phyloP scores from a whole-genome alignment of 2,797 vertebrate species.

The Acanthis flammea region DNA sequence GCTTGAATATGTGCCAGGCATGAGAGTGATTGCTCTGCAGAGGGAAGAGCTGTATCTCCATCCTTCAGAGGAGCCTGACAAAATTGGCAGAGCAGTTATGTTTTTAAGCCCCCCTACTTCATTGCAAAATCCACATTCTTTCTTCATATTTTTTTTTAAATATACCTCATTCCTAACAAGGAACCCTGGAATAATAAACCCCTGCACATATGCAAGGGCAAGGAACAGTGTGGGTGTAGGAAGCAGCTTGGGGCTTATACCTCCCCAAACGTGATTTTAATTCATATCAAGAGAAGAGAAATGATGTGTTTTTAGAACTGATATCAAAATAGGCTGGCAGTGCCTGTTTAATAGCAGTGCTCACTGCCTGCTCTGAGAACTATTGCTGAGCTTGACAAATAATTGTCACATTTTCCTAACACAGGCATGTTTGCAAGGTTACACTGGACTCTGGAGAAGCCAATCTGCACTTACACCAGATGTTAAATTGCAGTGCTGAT shows the following conservation, averaged over 20 bases:
- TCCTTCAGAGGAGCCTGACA: constrained; percentile 23
- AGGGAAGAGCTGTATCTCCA: constrained; percentile 25
- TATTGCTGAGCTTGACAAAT: not conserved
- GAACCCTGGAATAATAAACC: constrained; percentile 29
- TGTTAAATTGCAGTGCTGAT: not conserved
- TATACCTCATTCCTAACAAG: constrained; percentile 5
- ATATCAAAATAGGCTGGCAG: not conserved
- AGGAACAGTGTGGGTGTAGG: not conserved
- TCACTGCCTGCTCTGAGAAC: not conserved
- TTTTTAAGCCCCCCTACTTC: constrained; percentile 17
- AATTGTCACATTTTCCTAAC: not conserved
- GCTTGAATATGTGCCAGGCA: constrained; percentile 30
- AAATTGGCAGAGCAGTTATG: not conserved
- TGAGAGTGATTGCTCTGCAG: constrained; percentile 47
- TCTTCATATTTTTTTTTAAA: not conserved
- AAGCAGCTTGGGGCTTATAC: not conserved
- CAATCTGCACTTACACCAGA: not conserved
- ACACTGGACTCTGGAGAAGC: not conserved
- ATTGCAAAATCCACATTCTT: constrained; percentile 10
- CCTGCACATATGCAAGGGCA: not conserved
- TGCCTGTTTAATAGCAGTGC: not conserved
- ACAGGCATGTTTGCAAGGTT: not conserved
- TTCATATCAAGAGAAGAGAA: not conserved
- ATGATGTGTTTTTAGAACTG: not conserved
- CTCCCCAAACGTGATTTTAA: not conserved